Conservation (phyloP, 2,888 invertebrate genomes). For the Allygus modestus region DNA sequence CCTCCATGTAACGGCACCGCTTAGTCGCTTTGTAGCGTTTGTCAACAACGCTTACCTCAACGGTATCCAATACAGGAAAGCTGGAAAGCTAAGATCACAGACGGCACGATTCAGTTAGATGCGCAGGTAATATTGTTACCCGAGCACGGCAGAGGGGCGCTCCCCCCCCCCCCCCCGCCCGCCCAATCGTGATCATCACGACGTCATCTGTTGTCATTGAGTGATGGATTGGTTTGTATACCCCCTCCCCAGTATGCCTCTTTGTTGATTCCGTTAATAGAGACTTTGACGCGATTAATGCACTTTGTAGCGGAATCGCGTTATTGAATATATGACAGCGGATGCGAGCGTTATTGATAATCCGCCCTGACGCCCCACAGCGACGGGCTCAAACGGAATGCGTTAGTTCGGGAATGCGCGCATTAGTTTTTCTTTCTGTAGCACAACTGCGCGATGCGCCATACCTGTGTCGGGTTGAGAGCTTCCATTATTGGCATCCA, state of each 20-base stretch:
- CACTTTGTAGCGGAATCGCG: slow-evolving; percentile 35
- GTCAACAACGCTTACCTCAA: neutral
- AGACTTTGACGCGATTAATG: slow-evolving; percentile 47
- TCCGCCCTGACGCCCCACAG: neutral
- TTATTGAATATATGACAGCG: slow-evolving; percentile 1
- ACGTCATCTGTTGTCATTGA: slow-evolving; percentile 60
- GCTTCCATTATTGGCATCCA: slow-evolving; percentile 34
- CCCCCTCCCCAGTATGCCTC: slow-evolving; percentile 23
- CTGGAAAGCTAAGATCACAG: slow-evolving; percentile 15
- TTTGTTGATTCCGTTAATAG: slow-evolving; percentile 50
- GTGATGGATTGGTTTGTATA: slow-evolving; percentile 54
- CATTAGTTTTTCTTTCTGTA: slow-evolving; percentile 43
- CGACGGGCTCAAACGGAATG: slow-evolving; percentile 46
- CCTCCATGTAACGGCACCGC: no score
- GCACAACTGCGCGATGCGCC: neutral
- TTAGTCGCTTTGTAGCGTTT: no score
- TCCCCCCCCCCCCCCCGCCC: neutral
- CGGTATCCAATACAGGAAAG: neutral
- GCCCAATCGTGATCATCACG: slow-evolving; percentile 54
- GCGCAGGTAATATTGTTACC: slow-evolving; percentile 29
- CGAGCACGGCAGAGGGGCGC: neutral
- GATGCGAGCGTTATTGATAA: slow-evolving; percentile 42
- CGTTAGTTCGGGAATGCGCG: slow-evolving; percentile 42
- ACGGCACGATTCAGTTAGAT: slow-evolving; percentile 23
- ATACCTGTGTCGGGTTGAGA: slow-evolving; percentile 23